phyloP scores from a whole-genome alignment of 2,797 vertebrate genomes.

The Pangasius macronema region DNA sequence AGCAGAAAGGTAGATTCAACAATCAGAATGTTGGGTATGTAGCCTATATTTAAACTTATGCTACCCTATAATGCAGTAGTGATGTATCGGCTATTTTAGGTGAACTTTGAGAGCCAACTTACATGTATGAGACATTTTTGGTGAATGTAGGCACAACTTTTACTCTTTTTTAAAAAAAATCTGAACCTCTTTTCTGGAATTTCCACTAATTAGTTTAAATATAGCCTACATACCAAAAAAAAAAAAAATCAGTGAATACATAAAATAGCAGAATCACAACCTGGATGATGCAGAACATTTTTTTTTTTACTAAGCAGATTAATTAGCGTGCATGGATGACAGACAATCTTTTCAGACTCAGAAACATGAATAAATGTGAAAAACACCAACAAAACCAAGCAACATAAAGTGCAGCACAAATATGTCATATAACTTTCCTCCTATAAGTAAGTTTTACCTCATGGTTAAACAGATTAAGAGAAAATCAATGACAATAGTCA shows the following conservation, averaged over 20 bases:
- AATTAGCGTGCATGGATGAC: background rate
- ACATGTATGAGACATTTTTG: background rate
- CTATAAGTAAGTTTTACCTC: background rate
- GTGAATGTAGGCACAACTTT: background rate
- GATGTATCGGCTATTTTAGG: background rate
- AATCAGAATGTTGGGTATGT: background rate
- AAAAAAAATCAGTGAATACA: background rate
- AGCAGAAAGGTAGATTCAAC: background rate
- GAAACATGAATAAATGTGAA: background rate
- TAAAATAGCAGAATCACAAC: background rate
- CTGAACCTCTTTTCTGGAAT: background rate
- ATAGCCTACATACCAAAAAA: background rate
- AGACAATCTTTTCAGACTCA: background rate
- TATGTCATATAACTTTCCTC: background rate
- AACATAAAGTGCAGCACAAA: background rate
- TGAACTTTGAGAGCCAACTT: background rate
- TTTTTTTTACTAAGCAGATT: slow-evolving; percentile 4
- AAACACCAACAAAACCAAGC: background rate
- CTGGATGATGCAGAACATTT: background rate
- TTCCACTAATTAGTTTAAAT: background rate
- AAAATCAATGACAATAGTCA: background rate
- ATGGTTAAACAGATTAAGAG: background rate
- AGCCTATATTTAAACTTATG: background rate
- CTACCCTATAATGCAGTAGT: background rate
- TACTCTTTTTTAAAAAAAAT: background rate